These are phyloP conservation scores for Popillia japonica DNA, from an alignment of 1,140 invertebrate genomes.

Conservation along the genomic window DNA sequence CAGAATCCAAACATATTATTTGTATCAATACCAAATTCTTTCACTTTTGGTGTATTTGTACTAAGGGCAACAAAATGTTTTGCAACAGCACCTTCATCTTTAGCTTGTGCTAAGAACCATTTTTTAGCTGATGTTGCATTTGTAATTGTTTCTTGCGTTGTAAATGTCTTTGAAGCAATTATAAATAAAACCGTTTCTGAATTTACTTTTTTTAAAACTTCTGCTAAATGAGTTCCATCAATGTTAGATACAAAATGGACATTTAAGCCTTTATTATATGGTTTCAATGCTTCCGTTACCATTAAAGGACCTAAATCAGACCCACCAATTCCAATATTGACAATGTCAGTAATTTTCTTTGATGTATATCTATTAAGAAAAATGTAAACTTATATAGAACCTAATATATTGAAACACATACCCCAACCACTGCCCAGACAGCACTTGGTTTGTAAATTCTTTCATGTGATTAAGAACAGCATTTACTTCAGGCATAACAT, in stretches of 20 bases:
- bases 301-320: slow-evolving; percentile 98
- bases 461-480: slow-evolving; percentile 95
- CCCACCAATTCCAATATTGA: slow-evolving; percentile 99
- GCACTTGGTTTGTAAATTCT: slow-evolving; percentile 83
- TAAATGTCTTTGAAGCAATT: slow-evolving; percentile 99
- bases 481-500: slow-evolving; percentile 95
- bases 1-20: slow-evolving; percentile 99
- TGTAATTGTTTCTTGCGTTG: slow-evolving; percentile 99
- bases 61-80: slow-evolving; percentile 99
- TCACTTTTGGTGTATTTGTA: slow-evolving; percentile 92
- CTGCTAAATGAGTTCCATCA: slow-evolving; percentile 97
- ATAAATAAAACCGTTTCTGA: slow-evolving; percentile 97
- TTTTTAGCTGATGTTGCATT: slow-evolving; percentile 96
- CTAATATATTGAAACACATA: slow-evolving; percentile 45
- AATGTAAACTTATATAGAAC: too few species aligned
- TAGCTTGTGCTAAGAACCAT: slow-evolving; percentile 90
- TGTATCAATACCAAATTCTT: slow-evolving; percentile 96
- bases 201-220: slow-evolving; percentile 89
- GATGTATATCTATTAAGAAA: slow-evolving; percentile 78
- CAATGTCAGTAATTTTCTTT: slow-evolving; percentile 95
- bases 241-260: slow-evolving; percentile 99
- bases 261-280: slow-evolving; percentile 86
- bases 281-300: slow-evolving; percentile 97
- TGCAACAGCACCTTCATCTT: slow-evolving; percentile 90
- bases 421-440: slow-evolving; percentile 72